A percentile compares a stretch with the other conserved stretches of the same genome.
These are phyloP conservation scores for Bombus huntii DNA, from an alignment of 1,140 invertebrate species.

Conservation along the genomic window DNA sequence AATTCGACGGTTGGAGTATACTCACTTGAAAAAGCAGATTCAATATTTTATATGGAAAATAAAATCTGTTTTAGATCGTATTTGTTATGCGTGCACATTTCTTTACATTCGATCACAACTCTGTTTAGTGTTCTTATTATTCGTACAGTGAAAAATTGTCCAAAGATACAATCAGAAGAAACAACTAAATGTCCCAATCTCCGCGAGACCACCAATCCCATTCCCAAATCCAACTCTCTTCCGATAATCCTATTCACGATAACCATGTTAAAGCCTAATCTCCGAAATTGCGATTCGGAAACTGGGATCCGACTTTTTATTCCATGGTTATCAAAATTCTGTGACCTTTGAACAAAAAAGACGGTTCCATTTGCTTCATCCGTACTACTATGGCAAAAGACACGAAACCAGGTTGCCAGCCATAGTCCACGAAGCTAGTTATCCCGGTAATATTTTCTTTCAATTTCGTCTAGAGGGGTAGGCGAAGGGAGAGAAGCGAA, in stretches of 20 bases:
- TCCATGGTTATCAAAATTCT: constrained; percentile 36
- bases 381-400: background rate
- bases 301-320: background rate
- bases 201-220: background rate
- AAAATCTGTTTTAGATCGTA: no score
- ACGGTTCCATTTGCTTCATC: constrained; percentile 3
- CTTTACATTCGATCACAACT: no score
- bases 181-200: background rate
- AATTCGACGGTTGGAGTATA: background rate
- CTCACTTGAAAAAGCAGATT: background rate
- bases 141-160: no score
- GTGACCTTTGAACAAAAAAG: constrained; percentile 10
- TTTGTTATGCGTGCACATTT: no score
- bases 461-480: constrained; percentile 65
- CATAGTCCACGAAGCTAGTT: constrained; percentile 50
- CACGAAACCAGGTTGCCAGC: background rate
- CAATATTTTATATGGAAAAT: no score
- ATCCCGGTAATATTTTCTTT: constrained; percentile 76
- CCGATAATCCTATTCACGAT: background rate
- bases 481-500: background rate
- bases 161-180: background rate
- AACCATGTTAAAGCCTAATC: constrained; percentile 4
- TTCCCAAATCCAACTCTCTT: no score
- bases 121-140: no score
- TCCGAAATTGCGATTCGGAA: constrained; percentile 14